Base-by-base conservation (phyloP, 1,140 invertebrate genomes). In the Achroia grisella region DNA sequence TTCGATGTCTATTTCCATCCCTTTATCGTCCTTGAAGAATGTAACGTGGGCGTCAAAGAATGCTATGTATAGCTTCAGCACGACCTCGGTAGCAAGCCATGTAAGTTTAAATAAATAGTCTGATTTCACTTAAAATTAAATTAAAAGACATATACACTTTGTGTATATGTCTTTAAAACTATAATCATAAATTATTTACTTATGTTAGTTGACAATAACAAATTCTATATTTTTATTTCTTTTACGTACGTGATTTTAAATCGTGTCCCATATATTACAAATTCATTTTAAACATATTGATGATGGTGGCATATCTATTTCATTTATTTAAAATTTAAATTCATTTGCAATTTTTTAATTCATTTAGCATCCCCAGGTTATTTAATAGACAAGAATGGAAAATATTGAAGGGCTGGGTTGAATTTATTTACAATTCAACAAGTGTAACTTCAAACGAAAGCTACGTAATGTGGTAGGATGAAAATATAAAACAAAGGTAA, bases 261-360 rank as follows among this genome's bases (percentile, higher is more conserved):
- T n/a, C n/a, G n/a, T n/a, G n/a, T n/a, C n/a, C n/a, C n/a, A n/a
- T n/a, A n/a, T n/a, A n/a, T n/a, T n/a, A n/a, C n/a, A n/a, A n/a
- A n/a, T n/a, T n/a, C n/a, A n/a, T n/a, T n/a, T n/a, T n/a, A n/a
- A n/a, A n/a, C n/a, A n/a, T n/a, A n/a, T n/a, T n/a, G n/a, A n/a
- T n/a, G n/a, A n/a, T n/a, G n/a, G n/a, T n/a, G n/a, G n/a, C n/a
- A n/a, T n/a, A n/a, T n/a, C n/a, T n/a, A n/a, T n/a, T n/a, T n/a
- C n/a, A n/a, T n/a, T n/a, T n/a, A 51, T 59, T 56, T 50, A 55
- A 27, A 44, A 40, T 36, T 39, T 15, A 4, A 17, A 2, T n/a
- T 8, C 10, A 12, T 35, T 35, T 2, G 2, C 17, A 17, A 4
- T 4, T 9, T 9, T 15, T 8, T n/a, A n/a, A n/a, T n/a, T n/a